phyloP scores from a whole-genome alignment of 2,888 invertebrate species.

The Drosophila nigricruria region DNA sequence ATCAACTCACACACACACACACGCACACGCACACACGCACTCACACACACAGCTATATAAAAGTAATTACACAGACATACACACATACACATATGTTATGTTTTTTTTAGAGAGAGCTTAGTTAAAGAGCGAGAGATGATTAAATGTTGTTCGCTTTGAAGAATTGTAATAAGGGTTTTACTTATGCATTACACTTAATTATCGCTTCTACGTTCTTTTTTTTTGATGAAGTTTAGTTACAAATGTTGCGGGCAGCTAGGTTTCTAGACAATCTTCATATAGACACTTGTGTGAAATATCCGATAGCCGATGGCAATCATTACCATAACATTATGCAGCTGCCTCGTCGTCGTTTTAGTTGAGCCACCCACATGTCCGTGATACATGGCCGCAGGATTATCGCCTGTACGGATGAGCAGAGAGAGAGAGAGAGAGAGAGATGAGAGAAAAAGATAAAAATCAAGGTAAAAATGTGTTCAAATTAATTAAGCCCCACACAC shows the following conservation, averaged over 20 bases:
- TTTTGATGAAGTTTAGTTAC: slow-evolving; percentile 53
- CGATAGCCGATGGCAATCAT: slow-evolving; percentile 82
- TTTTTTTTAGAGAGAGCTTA: slow-evolving; percentile 12
- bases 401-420: slow-evolving; percentile 86
- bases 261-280: slow-evolving; percentile 78
- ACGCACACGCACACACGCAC: not conserved
- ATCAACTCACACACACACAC: slow-evolving; percentile 17
- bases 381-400: slow-evolving; percentile 93
- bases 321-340: slow-evolving; percentile 81
- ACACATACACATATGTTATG: slow-evolving; percentile 4
- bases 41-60: slow-evolving; percentile 33
- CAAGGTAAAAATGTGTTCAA: slow-evolving; percentile 60
- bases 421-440: not conserved
- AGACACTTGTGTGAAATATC: slow-evolving; percentile 81
- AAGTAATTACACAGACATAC: slow-evolving; percentile 37
- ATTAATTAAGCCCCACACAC: slow-evolving; percentile 63
- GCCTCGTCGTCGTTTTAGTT: slow-evolving; percentile 85
- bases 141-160: slow-evolving; percentile 22
- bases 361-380: slow-evolving; percentile 85
- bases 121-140: slow-evolving; percentile 29
- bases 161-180: slow-evolving; percentile 18
- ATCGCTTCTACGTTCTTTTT: slow-evolving; percentile 18
- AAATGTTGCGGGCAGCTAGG: slow-evolving; percentile 30
- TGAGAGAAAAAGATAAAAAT: slow-evolving; percentile 19
- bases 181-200: slow-evolving; percentile 39